A percentile compares a stretch with the other conserved stretches of the same genome.
Conservation (phyloP, 2,113 vertebrate species). For the Podarcis cretensis region DNA sequence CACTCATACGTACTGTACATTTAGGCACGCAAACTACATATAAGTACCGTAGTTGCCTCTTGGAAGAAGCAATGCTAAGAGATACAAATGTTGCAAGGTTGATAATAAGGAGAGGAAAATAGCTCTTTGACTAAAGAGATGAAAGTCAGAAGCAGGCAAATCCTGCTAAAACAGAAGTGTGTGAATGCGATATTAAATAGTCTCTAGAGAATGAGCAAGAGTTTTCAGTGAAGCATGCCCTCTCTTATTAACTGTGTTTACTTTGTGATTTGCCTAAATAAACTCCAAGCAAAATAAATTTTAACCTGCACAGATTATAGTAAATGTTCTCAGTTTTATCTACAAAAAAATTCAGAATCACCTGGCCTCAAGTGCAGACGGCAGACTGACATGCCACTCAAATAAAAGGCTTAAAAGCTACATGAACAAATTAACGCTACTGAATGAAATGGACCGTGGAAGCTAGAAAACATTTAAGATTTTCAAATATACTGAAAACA, state of each 20-base stretch:
- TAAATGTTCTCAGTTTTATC: background rate
- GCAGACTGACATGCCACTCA: background rate
- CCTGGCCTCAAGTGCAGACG: background rate
- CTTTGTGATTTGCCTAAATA: conserved; percentile 30
- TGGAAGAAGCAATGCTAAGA: background rate
- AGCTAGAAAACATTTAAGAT: background rate
- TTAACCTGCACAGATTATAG: conserved; percentile 1
- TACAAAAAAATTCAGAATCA: background rate
- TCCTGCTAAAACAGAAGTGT: background rate
- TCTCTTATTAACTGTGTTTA: background rate
- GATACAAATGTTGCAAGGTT: background rate
- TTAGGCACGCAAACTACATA: background rate
- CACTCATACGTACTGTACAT: background rate
- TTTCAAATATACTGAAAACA: background rate
- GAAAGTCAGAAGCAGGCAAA: background rate
- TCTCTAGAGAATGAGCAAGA: background rate
- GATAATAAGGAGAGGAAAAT: background rate
- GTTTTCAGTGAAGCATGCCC: background rate
- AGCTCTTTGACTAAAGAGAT: background rate
- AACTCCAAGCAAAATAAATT: conserved; percentile 20
- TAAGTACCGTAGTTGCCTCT: background rate
- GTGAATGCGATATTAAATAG: background rate
- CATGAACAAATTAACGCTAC: background rate
- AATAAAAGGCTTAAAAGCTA: background rate
- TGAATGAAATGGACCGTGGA: background rate